phyloP scores from a whole-genome alignment of 2,113 vertebrate species.

The Muntiacus reevesi region DNA sequence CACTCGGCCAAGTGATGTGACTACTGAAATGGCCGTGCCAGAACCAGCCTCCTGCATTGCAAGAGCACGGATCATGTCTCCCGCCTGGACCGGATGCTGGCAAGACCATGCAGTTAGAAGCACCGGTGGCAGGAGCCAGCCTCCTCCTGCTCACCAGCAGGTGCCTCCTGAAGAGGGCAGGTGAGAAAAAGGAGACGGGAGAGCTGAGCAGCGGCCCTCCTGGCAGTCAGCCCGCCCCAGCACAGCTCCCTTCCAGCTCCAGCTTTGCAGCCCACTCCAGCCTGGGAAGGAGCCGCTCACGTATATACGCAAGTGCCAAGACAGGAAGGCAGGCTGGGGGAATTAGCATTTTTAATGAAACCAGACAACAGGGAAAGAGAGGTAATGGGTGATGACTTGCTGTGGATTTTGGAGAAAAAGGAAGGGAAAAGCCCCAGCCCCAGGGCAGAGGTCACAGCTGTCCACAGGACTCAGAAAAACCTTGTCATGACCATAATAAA shows the following conservation, averaged over 20 bases:
- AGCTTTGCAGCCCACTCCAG: slow-evolving; percentile 32
- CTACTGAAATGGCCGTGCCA: not conserved
- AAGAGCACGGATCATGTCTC: not conserved
- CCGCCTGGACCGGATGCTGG: not conserved
- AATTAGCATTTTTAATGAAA: slow-evolving; percentile 77
- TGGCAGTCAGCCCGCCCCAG: slow-evolving; percentile 3
- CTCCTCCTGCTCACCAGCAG: slow-evolving; percentile 34
- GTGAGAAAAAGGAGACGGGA: not conserved
- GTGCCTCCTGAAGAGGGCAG: not conserved
- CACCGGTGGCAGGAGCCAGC: not conserved
- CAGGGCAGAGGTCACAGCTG: not conserved
- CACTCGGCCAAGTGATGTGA: not conserved
- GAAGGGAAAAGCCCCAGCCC: not conserved
- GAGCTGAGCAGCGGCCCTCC: not conserved
- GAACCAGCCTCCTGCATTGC: not conserved
- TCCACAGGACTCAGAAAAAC: not conserved
- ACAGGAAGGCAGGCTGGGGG: slow-evolving; percentile 29
- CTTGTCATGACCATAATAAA: not conserved
- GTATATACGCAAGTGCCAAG: slow-evolving; percentile 55
- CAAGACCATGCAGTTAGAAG: not conserved
- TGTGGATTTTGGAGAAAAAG: not conserved
- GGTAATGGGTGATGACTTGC: not conserved
- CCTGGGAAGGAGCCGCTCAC: slow-evolving; percentile 55
- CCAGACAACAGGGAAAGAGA: slow-evolving; percentile 38
- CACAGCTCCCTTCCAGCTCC: slow-evolving; percentile 48